Conservation (phyloP, 2,888 invertebrate genomes). For the Crocallis elinguaria region DNA sequence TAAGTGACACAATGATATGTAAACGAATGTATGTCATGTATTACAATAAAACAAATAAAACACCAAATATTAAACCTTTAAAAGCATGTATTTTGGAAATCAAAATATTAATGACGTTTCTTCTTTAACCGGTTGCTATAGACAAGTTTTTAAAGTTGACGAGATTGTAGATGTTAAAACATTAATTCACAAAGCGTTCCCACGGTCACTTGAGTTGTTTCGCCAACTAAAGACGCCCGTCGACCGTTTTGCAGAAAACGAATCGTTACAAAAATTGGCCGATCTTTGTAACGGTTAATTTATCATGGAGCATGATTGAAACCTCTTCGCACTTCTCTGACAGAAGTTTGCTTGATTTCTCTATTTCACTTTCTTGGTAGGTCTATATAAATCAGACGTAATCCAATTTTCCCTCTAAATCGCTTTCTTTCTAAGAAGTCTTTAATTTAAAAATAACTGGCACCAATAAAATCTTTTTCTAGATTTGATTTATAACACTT, state of each 20-base stretch:
- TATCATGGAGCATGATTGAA: slow-evolving; percentile 1
- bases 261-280: slow-evolving; percentile 10
- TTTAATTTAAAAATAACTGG: background rate
- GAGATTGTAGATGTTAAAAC: background rate
- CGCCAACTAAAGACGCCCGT: slow-evolving; percentile 27
- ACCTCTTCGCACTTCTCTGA: background rate
- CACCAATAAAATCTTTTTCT: slow-evolving; percentile 2
- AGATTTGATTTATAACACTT: slow-evolving; percentile 2
- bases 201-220: slow-evolving; percentile 31
- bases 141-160: background rate
- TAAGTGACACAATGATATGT: too few species aligned
- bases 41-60: too few species aligned
- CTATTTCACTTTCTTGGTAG: background rate
- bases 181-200: too few species aligned
- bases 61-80: too few species aligned
- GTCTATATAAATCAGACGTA: background rate
- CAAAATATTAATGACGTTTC: background rate
- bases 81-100: too few species aligned
- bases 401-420: background rate
- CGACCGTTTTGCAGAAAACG: slow-evolving; percentile 5
- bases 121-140: background rate
- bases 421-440: background rate
- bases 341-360: background rate
- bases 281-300: slow-evolving; percentile 23
- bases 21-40: too few species aligned